These are phyloP conservation scores for Argya squamiceps DNA, from an alignment of 2,797 vertebrate species.

Conservation along the genomic window DNA sequence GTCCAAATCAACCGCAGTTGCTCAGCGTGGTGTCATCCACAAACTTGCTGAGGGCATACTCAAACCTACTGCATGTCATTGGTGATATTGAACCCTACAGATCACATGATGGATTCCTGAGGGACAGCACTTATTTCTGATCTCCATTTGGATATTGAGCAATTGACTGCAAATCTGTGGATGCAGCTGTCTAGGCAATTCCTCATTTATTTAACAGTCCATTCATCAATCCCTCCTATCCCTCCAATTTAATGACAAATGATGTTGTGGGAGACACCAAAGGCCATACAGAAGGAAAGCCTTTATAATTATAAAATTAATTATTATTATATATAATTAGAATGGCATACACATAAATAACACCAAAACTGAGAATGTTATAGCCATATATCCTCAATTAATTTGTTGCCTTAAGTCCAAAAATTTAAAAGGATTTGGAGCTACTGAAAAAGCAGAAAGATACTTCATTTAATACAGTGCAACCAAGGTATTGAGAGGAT, in stretches of 20 bases:
- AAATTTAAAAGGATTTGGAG: background rate
- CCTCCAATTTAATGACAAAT: background rate
- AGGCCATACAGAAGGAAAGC: background rate
- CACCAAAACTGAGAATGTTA: background rate
- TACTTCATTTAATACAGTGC: background rate
- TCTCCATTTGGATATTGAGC: background rate
- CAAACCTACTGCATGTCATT: background rate
- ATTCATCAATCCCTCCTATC: accelerated
- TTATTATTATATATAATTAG: background rate
- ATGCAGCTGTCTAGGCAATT: background rate
- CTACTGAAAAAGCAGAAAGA: background rate
- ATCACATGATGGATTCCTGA: accelerated
- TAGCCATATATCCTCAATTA: background rate
- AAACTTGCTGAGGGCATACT: background rate
- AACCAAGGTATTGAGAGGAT: background rate
- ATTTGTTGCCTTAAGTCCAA: background rate
- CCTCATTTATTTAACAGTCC: background rate
- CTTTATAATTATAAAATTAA: background rate
- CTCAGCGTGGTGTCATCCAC: accelerated
- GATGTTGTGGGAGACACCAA: background rate
- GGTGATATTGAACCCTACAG: background rate
- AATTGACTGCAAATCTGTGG: background rate
- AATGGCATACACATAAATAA: background rate
- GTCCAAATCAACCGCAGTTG: background rate
- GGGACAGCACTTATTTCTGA: background rate